Evolutionary conservation across 2,888 invertebrate species (phyloP).

Genomic region (Hydriomena furcata): DNA sequence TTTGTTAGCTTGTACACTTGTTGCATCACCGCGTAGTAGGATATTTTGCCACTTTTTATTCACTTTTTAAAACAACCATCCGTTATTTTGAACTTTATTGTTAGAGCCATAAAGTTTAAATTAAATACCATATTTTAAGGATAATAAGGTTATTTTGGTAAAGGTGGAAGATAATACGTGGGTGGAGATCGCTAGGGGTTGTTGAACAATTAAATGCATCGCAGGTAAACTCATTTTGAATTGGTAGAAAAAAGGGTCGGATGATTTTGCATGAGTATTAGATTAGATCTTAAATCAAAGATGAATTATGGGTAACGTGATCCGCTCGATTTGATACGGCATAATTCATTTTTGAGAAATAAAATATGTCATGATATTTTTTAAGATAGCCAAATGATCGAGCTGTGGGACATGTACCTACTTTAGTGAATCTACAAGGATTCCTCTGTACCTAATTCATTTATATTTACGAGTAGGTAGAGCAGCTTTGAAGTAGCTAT

Average conservation of each 20-base stretch:
- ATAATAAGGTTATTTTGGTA: conserved; percentile 32
- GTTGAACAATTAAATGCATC: conserved; percentile 73
- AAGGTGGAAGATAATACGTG: conserved; percentile 45
- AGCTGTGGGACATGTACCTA: too few species aligned
- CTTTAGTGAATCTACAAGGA: too few species aligned
- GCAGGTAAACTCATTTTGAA: conserved; percentile 74
- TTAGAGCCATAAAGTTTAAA: conserved; percentile 12
- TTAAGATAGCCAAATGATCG: too few species aligned
- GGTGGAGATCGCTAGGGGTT: conserved; percentile 73
- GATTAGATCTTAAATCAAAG: conserved; percentile 23
- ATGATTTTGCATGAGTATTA: conserved; percentile 54
- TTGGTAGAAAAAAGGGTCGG: conserved; percentile 50
- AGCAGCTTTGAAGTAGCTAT: too few species aligned
- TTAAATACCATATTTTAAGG: not conserved
- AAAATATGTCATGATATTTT: not conserved
- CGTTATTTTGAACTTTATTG: conserved; percentile 30
- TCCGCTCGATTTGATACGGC: conserved; percentile 16
- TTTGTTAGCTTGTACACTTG: conserved; percentile 75
- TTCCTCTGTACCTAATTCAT: too few species aligned
- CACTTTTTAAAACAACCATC: not conserved
- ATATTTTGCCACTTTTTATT: conserved; percentile 37
- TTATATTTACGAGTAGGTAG: too few species aligned
- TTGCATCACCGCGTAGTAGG: conserved; percentile 66
- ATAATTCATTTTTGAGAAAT: conserved; percentile 5
- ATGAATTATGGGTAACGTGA: conserved; percentile 20